Conservation (phyloP, 2,888 invertebrate genomes). For the Tetragonula carbonaria region DNA sequence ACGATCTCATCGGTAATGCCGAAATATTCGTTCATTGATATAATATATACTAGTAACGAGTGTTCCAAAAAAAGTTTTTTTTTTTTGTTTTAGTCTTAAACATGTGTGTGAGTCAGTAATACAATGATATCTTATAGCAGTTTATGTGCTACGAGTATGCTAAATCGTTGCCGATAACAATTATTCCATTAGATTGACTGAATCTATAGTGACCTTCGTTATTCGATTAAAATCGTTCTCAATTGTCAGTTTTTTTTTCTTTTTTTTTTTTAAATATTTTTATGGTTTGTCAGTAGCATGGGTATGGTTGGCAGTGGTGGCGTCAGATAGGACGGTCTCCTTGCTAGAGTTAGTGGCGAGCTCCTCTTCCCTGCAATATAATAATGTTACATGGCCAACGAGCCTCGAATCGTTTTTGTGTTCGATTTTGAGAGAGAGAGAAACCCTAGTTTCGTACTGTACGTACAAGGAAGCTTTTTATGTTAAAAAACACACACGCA, state of each 20-base stretch:
- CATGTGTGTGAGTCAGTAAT: constrained; percentile 52
- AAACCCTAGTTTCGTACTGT: constrained; percentile 51
- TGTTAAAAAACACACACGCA: constrained; percentile 33
- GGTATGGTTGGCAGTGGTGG: constrained; percentile 82
- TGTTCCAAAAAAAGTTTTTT: constrained; percentile 40
- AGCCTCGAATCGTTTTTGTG: constrained; percentile 61
- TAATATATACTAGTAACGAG: constrained; percentile 52
- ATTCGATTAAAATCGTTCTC: constrained; percentile 60
- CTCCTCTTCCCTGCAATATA: constrained; percentile 83
- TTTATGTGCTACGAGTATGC: constrained; percentile 57
- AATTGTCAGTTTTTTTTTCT: constrained; percentile 38
- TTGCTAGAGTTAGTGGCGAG: constrained; percentile 83
- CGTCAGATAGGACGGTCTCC: constrained; percentile 83
- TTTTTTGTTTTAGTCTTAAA: constrained; percentile 38
- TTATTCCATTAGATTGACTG: constrained; percentile 57
- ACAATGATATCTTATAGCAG: constrained; percentile 60
- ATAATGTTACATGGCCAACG: constrained; percentile 81
- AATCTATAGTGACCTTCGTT: constrained; percentile 56
- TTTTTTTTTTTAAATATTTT: constrained; percentile 68
- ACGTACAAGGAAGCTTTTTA: constrained; percentile 38
- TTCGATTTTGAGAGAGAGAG: constrained; percentile 51
- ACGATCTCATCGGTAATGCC: constrained; percentile 77
- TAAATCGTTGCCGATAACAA: constrained; percentile 62
- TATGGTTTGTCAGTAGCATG: constrained; percentile 79
- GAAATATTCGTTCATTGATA: constrained; percentile 76